Percentiles rank a stretch among this genome's conserved stretches.
These are phyloP conservation scores for Protosalanx chinensis DNA, from an alignment of 2,797 vertebrate species.

Conservation along the genomic window DNA sequence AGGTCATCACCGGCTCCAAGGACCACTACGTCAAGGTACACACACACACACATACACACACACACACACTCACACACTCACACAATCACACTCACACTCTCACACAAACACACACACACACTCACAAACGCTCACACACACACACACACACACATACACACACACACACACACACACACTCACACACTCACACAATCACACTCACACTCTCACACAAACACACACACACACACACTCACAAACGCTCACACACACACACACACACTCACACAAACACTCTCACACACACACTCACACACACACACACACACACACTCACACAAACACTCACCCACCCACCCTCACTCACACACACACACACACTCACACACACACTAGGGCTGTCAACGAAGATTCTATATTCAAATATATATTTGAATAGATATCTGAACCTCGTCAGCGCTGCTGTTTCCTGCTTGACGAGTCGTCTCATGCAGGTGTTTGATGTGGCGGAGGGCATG, in stretches of 20 bases:
- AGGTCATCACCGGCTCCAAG: slow-evolving; percentile 97
- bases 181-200: neutral
- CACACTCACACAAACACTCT: neutral
- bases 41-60: slow-evolving; percentile 1
- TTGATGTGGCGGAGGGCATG: slow-evolving; percentile 84
- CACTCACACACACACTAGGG: too few species aligned
- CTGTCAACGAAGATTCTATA: too few species aligned
- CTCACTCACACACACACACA: too few species aligned
- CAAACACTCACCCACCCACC: too few species aligned
- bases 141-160: too few species aligned
- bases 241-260: slow-evolving; percentile 5
- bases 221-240: slow-evolving; percentile 4
- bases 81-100: neutral
- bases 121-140: too few species aligned
- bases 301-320: too few species aligned
- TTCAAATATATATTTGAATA: too few species aligned
- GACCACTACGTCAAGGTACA: slow-evolving; percentile 96
- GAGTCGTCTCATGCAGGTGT: slow-evolving; percentile 73
- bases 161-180: too few species aligned
- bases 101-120: too few species aligned
- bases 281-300: too few species aligned
- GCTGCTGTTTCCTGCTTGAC: neutral
- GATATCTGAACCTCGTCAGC: neutral
- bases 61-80: neutral
- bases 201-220: neutral